Evolutionary conservation across 1,140 invertebrate species (phyloP).

Genomic region (Galendromus occidentalis): DNA sequence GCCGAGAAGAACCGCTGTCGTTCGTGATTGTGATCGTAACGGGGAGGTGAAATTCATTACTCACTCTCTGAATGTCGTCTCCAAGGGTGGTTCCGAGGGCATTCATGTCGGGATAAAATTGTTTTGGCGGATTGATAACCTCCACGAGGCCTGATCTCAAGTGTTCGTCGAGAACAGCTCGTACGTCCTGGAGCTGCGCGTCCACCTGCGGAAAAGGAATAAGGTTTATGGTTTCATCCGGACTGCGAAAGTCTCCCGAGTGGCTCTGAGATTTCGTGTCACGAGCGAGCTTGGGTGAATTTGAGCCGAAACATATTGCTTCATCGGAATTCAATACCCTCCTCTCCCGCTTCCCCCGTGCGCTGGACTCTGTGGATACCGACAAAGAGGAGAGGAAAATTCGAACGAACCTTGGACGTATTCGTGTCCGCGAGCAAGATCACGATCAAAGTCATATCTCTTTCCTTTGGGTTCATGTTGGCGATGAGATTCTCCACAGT

Average conservation of each 20-base stretch:
- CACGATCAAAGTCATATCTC: conserved; percentile 59
- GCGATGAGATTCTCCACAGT: conserved; percentile 69
- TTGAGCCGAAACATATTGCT: background rate
- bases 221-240: background rate
- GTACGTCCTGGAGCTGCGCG: conserved; percentile 13
- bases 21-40: background rate
- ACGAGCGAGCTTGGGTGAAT: too few species aligned
- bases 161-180: conserved; percentile 41
- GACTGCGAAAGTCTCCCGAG: too few species aligned
- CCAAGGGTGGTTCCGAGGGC: conserved; percentile 55
- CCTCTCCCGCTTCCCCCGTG: too few species aligned
- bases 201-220: conserved; percentile 10
- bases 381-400: too few species aligned
- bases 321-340: background rate
- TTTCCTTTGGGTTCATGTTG: conserved; percentile 52
- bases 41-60: conserved; percentile 21
- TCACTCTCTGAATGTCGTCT: conserved; percentile 63
- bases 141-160: conserved; percentile 63
- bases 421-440: conserved; percentile 65
- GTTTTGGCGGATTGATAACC: conserved; percentile 57
- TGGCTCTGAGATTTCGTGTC: too few species aligned
- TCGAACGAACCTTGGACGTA: conserved; percentile 10
- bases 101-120: conserved; percentile 57
- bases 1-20: too few species aligned
- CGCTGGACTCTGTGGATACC: too few species aligned